Evolutionary conservation across 1,140 invertebrate genomes (phyloP), one percentile per base, ranked within the genome.

Genomic region (Ceratina calcarata): DNA sequence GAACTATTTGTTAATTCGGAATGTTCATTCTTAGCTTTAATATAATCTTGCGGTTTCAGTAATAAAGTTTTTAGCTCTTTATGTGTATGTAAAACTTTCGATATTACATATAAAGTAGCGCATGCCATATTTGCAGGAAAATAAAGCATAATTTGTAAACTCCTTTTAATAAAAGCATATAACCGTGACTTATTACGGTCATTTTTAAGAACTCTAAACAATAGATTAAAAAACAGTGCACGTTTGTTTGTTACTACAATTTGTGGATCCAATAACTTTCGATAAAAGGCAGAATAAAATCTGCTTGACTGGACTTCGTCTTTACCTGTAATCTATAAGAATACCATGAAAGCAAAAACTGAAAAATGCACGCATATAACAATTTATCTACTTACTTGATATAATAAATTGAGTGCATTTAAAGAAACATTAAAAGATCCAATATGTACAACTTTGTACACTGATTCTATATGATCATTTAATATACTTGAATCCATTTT

Each of bases 281-380:
- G 95, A 90, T 99, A 99, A 24, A 99, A 94, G 1, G 97, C 95
- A 80, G 95, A 95, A 93, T 99, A 99, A 94, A 97, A 99, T 74
- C 98, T 93, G 80, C 93, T 85, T 15, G 85, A 82, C 16, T 91
- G 90, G 13, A 68, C 55, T 7, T 85, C 77, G 70, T 91, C 84
- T 72, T 90, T 92, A 6, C 85, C 83, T 60, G 85, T 92, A 3
- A 93, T 89, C 89, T 94, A 93, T 87, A 79, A 91, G 91, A 18
- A 78, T 64, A 66, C 74, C 24, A 27, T 67, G 20, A 49, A 74
- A 68, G 69, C 73, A 16, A 61, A 79, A 67, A 49, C 2, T 37
- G 13, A 55, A 15, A 49, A 65, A 55, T 78, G 16, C 22, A 27
- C 76, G 68, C 16, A 58, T 65, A 76, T 65, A 80, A 70, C 24